These are phyloP conservation scores for Tachysurus fulvidraco DNA, from an alignment of 2,113 vertebrate genomes.

Conservation along the genomic window DNA sequence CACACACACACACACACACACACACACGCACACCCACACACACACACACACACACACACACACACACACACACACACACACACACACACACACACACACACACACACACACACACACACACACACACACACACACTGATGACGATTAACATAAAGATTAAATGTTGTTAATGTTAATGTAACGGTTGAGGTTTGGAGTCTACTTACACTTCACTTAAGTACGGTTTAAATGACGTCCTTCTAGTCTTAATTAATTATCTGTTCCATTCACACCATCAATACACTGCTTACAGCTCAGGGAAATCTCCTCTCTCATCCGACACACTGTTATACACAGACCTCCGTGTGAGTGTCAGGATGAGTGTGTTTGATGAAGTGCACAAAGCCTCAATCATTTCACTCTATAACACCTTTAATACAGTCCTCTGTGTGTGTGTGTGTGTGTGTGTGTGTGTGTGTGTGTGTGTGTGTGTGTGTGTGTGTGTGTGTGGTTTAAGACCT, in stretches of 20 bases:
- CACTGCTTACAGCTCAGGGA: no score
- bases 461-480: neutral
- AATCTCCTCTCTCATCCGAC: no score
- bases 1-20: neutral
- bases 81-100: neutral
- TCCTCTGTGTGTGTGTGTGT: constrained; percentile 2
- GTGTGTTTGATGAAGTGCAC: neutral
- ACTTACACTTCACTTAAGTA: no score
- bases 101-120: no score
- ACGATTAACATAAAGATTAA: neutral
- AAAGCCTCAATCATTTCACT: neutral
- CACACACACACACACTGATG: neutral
- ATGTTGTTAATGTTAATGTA: neutral
- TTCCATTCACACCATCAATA: no score
- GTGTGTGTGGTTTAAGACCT: constrained; percentile 5
- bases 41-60: neutral
- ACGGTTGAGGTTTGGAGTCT: neutral
- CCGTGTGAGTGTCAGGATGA: neutral
- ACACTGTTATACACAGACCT: no score
- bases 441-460: neutral
- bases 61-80: neutral
- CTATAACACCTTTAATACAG: neutral
- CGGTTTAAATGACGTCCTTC: no score
- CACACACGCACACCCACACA: neutral
- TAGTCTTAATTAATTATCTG: no score